Conservation (phyloP, 2,888 invertebrate genomes). For the Antheraea yamamai region DNA sequence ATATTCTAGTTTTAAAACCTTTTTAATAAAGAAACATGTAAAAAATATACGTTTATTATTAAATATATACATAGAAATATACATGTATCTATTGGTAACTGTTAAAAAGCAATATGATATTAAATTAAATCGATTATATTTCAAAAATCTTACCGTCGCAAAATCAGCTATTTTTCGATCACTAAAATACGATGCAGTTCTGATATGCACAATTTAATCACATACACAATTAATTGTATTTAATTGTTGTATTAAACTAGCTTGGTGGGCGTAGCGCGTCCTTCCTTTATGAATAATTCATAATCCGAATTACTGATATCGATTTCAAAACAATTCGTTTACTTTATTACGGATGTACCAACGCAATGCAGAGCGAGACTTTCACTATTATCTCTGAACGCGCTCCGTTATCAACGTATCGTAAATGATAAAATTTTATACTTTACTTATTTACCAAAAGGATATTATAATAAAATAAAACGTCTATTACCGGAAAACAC, state of each 20-base stretch:
- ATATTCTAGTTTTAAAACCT: neutral
- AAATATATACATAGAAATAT: neutral
- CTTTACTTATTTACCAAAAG: conserved; percentile 2
- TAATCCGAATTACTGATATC: conserved; percentile 43
- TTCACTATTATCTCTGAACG: conserved; percentile 40
- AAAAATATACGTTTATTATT: neutral
- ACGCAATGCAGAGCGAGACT: conserved; percentile 30
- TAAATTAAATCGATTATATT: conserved; percentile 1
- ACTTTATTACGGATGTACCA: conserved; percentile 25
- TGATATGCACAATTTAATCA: conserved; percentile 36
- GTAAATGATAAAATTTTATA: conserved; percentile 34
- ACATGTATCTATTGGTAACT: neutral
- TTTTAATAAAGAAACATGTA: neutral
- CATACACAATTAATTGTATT: conserved; percentile 42
- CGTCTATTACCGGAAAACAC: neutral
- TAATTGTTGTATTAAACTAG: conserved; percentile 37
- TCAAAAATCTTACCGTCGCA: conserved; percentile 12
- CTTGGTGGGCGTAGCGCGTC: conserved; percentile 49
- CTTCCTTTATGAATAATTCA: conserved; percentile 48
- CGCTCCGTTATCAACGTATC: conserved; percentile 41
- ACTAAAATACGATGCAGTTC: conserved; percentile 18
- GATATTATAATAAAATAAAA: neutral
- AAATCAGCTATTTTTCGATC: conserved; percentile 15
- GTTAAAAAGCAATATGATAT: neutral
- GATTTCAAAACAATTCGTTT: conserved; percentile 41